phyloP scores from a whole-genome alignment of 2,888 invertebrate species.

The Willowsia nigromaculata region DNA sequence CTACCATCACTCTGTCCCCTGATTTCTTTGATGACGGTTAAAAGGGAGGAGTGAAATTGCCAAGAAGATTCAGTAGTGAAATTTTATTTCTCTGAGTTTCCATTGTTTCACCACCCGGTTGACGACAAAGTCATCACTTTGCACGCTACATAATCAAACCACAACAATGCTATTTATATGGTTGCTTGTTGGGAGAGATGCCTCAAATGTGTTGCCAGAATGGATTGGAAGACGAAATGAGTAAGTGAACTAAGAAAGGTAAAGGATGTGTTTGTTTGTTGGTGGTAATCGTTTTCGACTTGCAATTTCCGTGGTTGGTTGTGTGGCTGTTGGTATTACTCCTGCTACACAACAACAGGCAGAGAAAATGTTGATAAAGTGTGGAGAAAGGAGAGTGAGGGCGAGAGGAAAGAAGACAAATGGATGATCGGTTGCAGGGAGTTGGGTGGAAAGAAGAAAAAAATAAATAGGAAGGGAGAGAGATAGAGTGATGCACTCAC shows the following conservation, averaged over 20 bases:
- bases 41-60: too few relatives aligned
- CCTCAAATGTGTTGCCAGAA: too few relatives aligned
- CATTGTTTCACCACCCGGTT: background rate
- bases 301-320: too few relatives aligned
- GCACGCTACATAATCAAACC: too few relatives aligned
- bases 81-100: too few relatives aligned
- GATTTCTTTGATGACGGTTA: background rate
- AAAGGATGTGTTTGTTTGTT: background rate
- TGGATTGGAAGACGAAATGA: background rate
- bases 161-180: too few relatives aligned
- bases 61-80: too few relatives aligned
- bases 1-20: too few relatives aligned
- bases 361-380: background rate
- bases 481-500: conserved; percentile 51
- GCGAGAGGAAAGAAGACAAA: conserved; percentile 14
- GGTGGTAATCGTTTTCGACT: background rate
- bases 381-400: background rate
- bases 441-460: background rate
- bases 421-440: conserved; percentile 33
- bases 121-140: background rate
- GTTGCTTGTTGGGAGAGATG: too few relatives aligned
- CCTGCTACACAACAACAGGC: background rate
- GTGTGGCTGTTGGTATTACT: background rate
- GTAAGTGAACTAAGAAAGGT: background rate
- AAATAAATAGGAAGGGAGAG: background rate